Base-by-base conservation (phyloP, 1,140 invertebrate species). In the Arctopsyche grandis region DNA sequence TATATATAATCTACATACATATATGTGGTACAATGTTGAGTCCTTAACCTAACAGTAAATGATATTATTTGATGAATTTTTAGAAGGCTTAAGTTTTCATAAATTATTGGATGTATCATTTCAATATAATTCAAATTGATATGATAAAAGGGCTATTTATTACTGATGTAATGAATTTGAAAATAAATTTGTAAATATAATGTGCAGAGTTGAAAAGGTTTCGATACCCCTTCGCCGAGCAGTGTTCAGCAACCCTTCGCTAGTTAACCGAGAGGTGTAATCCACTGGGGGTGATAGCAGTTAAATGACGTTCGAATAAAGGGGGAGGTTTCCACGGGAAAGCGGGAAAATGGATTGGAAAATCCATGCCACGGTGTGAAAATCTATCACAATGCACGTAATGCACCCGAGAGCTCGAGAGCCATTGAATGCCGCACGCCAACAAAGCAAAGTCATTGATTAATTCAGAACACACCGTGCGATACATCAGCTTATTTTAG, bases 221-320 rank as follows among this genome's bases (percentile, higher is more conserved):
- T 63, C 58, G 74, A 38, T 76, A 38, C 74, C 12, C 26, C 26
- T 14, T 43, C 26, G 44, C 70, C 29, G 5, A 29, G 10, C 56
- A 26, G 38, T 26, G 44, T 10, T 26, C 21, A 19, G 29, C 74
- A 76, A 76, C 74, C 74, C 74, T 76, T 76, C 74, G 74, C 56
- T 76, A 76, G 74, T 76, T 76, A 76, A 76, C 74, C 74, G 74
- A 76, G 74, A 76, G 74, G 74, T 76, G 74, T 76, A 76, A 76
- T 76, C 74, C 74, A 66, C 74, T 76, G 74, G 74, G 74, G 74
- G 74, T 76, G 74, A 76, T 76, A 76, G 44, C 52, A 66, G 74
- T 76, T 76, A 76, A 76, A 76, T 76, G 74, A 76, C 74, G 74
- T 76, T 76, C 74, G 74, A 76, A 76, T 76, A 76, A 74, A 43